These are phyloP conservation scores for Drosophila paulistorum DNA, from an alignment of 1,140 invertebrate genomes.

Conservation along the genomic window DNA sequence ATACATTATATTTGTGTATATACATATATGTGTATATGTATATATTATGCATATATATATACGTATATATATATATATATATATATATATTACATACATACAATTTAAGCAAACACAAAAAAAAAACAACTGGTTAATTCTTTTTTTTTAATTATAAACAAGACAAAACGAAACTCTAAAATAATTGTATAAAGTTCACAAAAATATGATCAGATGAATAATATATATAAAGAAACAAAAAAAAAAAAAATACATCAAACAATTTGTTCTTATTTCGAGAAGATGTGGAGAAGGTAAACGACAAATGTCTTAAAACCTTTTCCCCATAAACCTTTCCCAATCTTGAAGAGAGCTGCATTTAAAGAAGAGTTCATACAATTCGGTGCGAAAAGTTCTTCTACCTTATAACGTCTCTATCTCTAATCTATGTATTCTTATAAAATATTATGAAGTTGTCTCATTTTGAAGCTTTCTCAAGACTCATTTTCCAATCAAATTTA, in stretches of 20 bases:
- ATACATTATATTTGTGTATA: slow-evolving; percentile 31
- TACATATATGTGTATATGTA: slow-evolving; percentile 37
- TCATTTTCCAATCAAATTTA: too few relatives aligned
- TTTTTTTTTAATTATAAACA: slow-evolving; percentile 73
- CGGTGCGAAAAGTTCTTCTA: too few relatives aligned
- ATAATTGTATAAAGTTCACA: slow-evolving; percentile 81
- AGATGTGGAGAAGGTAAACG: too few relatives aligned
- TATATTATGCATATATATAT: slow-evolving; percentile 35
- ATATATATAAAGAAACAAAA: slow-evolving; percentile 68
- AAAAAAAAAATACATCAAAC: slow-evolving; percentile 41
- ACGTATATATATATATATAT: slow-evolving; percentile 52
- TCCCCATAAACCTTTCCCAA: too few relatives aligned
- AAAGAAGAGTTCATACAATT: too few relatives aligned
- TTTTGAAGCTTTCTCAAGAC: too few relatives aligned
- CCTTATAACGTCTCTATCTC: too few relatives aligned
- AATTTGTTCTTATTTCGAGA: slow-evolving; percentile 29
- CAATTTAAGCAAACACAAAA: slow-evolving; percentile 56
- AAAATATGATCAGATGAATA: slow-evolving; percentile 81
- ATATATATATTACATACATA: too few relatives aligned
- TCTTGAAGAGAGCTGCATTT: too few relatives aligned
- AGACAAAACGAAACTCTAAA: slow-evolving; percentile 62
- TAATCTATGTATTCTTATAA: too few relatives aligned
- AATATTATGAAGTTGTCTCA: too few relatives aligned
- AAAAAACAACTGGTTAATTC: slow-evolving; percentile 66
- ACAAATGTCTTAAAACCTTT: too few relatives aligned